These are phyloP conservation scores for Istiophorus platypterus DNA, from an alignment of 2,113 vertebrate genomes.

Conservation along the genomic window DNA sequence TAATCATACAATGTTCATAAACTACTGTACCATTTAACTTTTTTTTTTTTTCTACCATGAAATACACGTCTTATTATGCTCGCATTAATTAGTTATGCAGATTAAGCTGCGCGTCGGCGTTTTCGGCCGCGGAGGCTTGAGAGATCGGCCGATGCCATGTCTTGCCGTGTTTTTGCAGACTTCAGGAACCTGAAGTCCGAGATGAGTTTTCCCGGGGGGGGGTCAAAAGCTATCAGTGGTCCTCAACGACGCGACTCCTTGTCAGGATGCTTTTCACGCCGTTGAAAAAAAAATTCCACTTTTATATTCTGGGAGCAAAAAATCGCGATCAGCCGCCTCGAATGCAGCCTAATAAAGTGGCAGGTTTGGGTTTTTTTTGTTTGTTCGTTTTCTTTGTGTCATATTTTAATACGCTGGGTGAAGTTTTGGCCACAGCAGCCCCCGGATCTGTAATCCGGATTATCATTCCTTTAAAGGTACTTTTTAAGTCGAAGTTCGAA, in stretches of 20 bases:
- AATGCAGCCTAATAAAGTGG: not conserved
- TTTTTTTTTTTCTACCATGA: slow-evolving; percentile 14
- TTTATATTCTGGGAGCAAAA: too few species aligned
- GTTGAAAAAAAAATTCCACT: not conserved
- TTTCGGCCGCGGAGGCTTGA: too few species aligned
- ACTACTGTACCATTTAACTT: not conserved
- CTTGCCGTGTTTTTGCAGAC: not conserved
- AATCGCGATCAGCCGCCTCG: too few species aligned
- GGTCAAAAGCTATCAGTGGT: not conserved
- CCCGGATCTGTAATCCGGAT: slow-evolving; percentile 6
- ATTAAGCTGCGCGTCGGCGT: too few species aligned
- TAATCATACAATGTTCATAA: not conserved
- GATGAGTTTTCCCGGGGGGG: not conserved
- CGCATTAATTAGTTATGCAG: too few species aligned
- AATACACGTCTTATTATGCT: not conserved
- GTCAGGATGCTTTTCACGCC: too few species aligned
- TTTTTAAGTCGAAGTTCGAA: not conserved
- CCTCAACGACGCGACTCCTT: not conserved
- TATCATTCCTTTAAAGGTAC: slow-evolving; percentile 34
- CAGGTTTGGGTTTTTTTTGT: too few species aligned
- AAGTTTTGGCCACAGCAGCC: not conserved
- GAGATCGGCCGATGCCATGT: not conserved
- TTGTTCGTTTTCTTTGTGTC: slow-evolving; percentile 13
- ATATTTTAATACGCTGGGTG: not conserved
- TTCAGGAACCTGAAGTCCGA: too few species aligned